Evolutionary conservation across 2,888 invertebrate genomes (phyloP).

Genomic region (Cosmia pyralina): DNA sequence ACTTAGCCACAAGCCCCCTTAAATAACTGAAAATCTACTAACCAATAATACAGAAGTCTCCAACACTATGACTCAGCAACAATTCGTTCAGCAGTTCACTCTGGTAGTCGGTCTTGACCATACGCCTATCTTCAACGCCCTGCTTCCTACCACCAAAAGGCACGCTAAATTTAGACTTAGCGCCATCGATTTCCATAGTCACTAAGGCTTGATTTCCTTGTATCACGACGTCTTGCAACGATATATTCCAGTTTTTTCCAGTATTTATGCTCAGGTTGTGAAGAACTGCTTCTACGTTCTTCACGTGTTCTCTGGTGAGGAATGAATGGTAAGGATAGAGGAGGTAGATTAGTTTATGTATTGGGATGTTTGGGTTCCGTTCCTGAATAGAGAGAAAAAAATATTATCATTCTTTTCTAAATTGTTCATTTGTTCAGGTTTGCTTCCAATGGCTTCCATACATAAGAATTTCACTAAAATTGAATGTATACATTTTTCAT

Average conservation of each 20-base stretch:
- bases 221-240: slow-evolving; percentile 73
- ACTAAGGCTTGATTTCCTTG: slow-evolving; percentile 82
- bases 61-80: slow-evolving; percentile 93
- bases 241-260: slow-evolving; percentile 69
- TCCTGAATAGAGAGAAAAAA: slow-evolving; percentile 89
- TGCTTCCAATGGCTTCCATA: neutral
- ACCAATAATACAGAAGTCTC: slow-evolving; percentile 96
- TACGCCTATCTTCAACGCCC: slow-evolving; percentile 71
- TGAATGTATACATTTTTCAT: neutral
- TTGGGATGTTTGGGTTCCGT: slow-evolving; percentile 91
- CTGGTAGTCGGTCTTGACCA: slow-evolving; percentile 94
- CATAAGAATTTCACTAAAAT: neutral
- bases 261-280: slow-evolving; percentile 90
- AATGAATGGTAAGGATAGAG: slow-evolving; percentile 96
- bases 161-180: slow-evolving; percentile 82
- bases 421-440: neutral
- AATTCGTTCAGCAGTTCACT: slow-evolving; percentile 94
- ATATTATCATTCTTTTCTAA: neutral
- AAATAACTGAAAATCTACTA: slow-evolving; percentile 63
- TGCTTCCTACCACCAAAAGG: slow-evolving; percentile 78
- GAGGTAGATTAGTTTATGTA: slow-evolving; percentile 92
- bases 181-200: slow-evolving; percentile 81
- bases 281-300: slow-evolving; percentile 93
- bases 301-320: slow-evolving; percentile 93
- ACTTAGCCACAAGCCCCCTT: no score